Evolutionary conservation across 2,888 invertebrate genomes (phyloP).

Genomic region (Megamerina dolium): DNA sequence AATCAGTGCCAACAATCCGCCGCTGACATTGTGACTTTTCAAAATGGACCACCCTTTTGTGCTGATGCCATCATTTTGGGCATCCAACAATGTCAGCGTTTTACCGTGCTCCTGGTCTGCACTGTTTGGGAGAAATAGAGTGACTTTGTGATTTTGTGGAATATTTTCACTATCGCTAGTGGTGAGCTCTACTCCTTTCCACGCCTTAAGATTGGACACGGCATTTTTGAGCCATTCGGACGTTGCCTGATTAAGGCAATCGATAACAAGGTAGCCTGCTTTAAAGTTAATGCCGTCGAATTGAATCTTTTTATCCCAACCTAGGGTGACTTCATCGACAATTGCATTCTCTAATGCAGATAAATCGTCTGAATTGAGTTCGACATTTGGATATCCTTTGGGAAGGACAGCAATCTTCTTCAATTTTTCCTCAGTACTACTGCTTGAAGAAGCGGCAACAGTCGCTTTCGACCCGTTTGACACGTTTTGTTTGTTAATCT

Average conservation of each 20-base stretch:
- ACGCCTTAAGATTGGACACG: neutral
- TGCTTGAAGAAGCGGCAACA: neutral
- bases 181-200: slow-evolving; percentile 4
- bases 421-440: too few species aligned
- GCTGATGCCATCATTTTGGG: slow-evolving; percentile 9
- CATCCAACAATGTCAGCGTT: slow-evolving; percentile 4
- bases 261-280: slow-evolving; percentile 5
- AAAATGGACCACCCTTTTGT: slow-evolving; percentile 8
- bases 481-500: neutral
- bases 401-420: slow-evolving; percentile 7
- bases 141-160: slow-evolving; percentile 4
- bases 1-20: slow-evolving; percentile 2
- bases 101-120: slow-evolving; percentile 1
- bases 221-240: slow-evolving; percentile 6
- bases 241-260: slow-evolving; percentile 5
- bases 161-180: slow-evolving; percentile 3
- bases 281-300: slow-evolving; percentile 1
- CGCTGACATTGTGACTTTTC: slow-evolving; percentile 4
- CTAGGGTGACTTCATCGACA: slow-evolving; percentile 2
- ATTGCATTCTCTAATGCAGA: slow-evolving; percentile 6
- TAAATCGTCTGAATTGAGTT: neutral
- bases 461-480: too few species aligned
- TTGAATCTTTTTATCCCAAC: neutral
- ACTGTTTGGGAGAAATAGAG: slow-evolving; percentile 5
- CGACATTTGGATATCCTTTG: slow-evolving; percentile 8